Base-by-base conservation (phyloP, 2,888 invertebrate species). In the Watsonalla binaria region DNA sequence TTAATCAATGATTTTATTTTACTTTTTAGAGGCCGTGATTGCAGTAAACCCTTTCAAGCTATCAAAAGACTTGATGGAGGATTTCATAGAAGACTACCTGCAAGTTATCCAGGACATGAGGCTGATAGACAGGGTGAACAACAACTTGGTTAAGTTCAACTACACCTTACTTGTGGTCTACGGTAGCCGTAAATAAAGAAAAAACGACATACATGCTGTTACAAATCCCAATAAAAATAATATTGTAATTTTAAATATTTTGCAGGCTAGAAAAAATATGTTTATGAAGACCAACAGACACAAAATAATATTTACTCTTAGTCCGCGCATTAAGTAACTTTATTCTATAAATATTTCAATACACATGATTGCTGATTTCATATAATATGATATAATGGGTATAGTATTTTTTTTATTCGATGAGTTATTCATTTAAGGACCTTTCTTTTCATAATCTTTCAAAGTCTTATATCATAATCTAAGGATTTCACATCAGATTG, bases 41-140 rank as follows among this genome's bases (percentile, higher is more conserved):
- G 95, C 95, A 0, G 92, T 96, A 5, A 95, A 94, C 72, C 96
- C 96, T 0, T 95, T 95, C 70, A 72, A 93, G 54, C 92, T 96
- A 51, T 93, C 95, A 0, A 72, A 82, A 0, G 76, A 92, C 0
- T 71, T 93, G 15, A 92, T 92, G 46, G 91, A 93, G 5, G 92
- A 93, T 6, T 96, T 93, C 72, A 80, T 93, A n/a, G 83, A 92
- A 15, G 94, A 95, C 64, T 92, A 93, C 54, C 68, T 93, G 6
- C 78, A 82, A 1, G 91, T 92, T 61, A 78, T 92, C 8, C 72
- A 84, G 2, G 84, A 86, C 49, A 77, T 89, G 71, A 91, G 86
- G 57, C 84, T 87, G 54, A 59, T 61, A 7, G 56, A 58, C 37
- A 58, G 58, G 11, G 57, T 46, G 0, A 60, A 60, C 42, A 61